A percentile compares a stretch with the other conserved stretches of the same genome.
phyloP scores from a whole-genome alignment of 2,888 invertebrate genomes.

The Heliconius cydno region DNA sequence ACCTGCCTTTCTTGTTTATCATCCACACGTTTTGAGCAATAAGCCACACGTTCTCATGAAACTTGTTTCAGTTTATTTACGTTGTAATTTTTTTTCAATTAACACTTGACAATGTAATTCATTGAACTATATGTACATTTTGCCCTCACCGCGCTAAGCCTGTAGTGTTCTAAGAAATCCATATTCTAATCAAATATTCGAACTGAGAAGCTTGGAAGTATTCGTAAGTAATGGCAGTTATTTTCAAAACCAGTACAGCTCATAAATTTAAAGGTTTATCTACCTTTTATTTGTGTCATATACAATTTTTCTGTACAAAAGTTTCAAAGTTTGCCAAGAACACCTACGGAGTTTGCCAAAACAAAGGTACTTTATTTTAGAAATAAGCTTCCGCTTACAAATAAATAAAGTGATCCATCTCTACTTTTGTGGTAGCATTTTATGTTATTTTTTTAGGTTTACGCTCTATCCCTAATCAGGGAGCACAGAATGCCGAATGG shows the following conservation, averaged over 20 bases:
- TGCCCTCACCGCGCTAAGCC: not conserved
- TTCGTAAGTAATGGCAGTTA: not conserved
- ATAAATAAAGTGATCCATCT: not conserved
- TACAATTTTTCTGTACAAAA: not conserved
- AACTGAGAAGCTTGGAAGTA: not conserved
- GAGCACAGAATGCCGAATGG: too few relatives aligned
- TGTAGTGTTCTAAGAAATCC: not conserved
- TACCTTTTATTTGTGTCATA: slow-evolving; percentile 10
- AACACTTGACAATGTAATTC: too few relatives aligned
- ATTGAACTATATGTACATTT: too few relatives aligned
- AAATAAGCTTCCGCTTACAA: not conserved
- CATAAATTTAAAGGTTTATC: slow-evolving; percentile 3
- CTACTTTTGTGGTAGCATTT: not conserved
- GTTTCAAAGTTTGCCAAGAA: slow-evolving; percentile 15
- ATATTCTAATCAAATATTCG: not conserved
- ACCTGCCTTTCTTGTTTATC: too few relatives aligned
- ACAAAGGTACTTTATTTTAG: slow-evolving; percentile 8
- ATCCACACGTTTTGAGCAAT: too few relatives aligned
- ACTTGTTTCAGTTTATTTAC: too few relatives aligned
- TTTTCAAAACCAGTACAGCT: not conserved
- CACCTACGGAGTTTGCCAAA: slow-evolving; percentile 21
- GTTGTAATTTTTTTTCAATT: too few relatives aligned
- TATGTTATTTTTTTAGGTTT: not conserved
- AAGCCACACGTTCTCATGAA: too few relatives aligned
- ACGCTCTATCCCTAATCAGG: not conserved